phyloP scores from a whole-genome alignment of 2,113 vertebrate species.

The Progne subis region DNA sequence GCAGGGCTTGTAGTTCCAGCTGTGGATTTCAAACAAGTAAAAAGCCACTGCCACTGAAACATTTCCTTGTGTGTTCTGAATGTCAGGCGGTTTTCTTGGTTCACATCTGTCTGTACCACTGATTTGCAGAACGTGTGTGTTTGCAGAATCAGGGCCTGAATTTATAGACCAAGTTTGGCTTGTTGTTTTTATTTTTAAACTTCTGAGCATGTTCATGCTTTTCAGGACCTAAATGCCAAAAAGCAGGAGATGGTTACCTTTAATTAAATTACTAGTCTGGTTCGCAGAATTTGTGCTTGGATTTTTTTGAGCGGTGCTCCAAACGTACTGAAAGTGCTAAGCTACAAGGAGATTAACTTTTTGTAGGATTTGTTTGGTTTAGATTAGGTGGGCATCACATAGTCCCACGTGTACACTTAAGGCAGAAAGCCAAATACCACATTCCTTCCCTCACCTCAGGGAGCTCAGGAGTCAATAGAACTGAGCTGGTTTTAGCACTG shows the following conservation, averaged over 20 bases:
- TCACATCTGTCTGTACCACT: not conserved
- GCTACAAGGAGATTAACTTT: slow-evolving; percentile 20
- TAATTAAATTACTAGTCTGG: not conserved
- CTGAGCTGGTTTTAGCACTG: not conserved
- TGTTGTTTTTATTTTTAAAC: not conserved
- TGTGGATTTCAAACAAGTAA: not conserved
- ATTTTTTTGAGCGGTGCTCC: not conserved
- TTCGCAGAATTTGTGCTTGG: not conserved
- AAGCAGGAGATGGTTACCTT: not conserved
- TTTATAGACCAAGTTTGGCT: not conserved
- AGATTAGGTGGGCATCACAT: not conserved
- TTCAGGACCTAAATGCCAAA: not conserved
- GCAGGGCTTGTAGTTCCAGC: not conserved
- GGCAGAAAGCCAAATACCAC: slow-evolving; percentile 8
- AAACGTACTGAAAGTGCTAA: not conserved
- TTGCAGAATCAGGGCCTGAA: not conserved
- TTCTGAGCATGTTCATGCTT: not conserved
- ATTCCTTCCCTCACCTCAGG: not conserved
- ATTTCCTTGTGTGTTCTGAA: not conserved
- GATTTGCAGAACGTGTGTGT: rapidly evolving
- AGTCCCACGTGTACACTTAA: not conserved
- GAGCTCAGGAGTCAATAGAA: not conserved
- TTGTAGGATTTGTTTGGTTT: not conserved
- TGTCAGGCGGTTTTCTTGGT: not conserved
- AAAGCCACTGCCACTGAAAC: not conserved